Evolutionary conservation across 2,888 invertebrate genomes (phyloP).

Genomic region (Lepidonotus clava): DNA sequence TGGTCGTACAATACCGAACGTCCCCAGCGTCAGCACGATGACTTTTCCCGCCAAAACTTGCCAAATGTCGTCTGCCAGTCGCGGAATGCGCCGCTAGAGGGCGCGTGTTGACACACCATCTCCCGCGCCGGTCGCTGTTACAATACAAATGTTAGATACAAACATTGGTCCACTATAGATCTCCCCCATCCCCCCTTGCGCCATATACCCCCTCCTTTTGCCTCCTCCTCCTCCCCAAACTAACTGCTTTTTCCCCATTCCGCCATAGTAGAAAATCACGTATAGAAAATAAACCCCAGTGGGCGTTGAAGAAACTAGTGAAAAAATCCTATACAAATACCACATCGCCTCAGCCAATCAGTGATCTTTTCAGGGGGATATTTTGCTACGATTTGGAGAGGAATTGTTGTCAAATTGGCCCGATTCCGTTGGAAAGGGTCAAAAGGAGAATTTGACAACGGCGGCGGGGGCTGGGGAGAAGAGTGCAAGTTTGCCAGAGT

Average conservation of each 20-base stretch:
- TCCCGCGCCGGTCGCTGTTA: slow-evolving; percentile 22
- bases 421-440: background rate
- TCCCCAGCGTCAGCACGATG: too few relatives aligned
- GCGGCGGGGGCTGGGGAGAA: background rate
- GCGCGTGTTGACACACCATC: background rate
- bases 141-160: slow-evolving; percentile 31
- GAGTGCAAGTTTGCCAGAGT: too few relatives aligned
- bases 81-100: background rate
- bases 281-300: too few relatives aligned
- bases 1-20: too few relatives aligned
- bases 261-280: too few relatives aligned
- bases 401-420: background rate
- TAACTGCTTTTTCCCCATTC: too few relatives aligned
- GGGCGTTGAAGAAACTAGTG: too few relatives aligned
- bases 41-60: slow-evolving; percentile 18
- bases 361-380: too few relatives aligned
- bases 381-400: background rate
- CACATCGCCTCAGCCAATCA: too few relatives aligned
- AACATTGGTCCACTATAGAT: background rate
- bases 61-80: slow-evolving; percentile 20
- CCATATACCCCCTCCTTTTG: background rate
- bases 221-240: too few relatives aligned
- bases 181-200: background rate
- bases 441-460: background rate
- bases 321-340: too few relatives aligned